Conservation (phyloP, 2,113 vertebrate genomes). For the Pongo pygmaeus region DNA sequence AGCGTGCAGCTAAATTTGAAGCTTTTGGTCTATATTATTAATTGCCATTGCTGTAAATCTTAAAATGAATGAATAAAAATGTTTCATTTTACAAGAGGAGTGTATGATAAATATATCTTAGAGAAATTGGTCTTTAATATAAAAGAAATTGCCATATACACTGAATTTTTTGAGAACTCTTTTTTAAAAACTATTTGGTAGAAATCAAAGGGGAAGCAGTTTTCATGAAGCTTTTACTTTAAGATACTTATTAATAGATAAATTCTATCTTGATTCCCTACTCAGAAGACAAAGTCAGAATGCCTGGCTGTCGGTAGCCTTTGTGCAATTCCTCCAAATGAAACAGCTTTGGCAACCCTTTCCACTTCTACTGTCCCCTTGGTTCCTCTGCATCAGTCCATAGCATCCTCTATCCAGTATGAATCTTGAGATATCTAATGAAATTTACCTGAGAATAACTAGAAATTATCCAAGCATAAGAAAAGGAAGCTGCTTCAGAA, state of each 20-base stretch:
- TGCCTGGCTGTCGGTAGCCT: neutral
- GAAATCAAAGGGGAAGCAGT: neutral
- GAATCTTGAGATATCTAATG: neutral
- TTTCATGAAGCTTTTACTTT: neutral
- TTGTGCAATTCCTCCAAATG: neutral
- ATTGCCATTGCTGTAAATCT: neutral
- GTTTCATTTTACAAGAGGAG: neutral
- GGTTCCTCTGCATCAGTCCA: neutral
- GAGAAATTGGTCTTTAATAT: neutral
- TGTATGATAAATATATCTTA: neutral
- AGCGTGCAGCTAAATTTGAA: neutral
- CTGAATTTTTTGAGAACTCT: neutral
- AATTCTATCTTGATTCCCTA: neutral
- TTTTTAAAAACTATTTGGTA: neutral
- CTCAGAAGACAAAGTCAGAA: neutral
- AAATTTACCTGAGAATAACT: neutral
- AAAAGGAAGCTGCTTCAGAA: neutral
- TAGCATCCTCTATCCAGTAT: neutral
- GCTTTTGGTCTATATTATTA: neutral
- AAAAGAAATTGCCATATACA: neutral
- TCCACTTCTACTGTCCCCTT: neutral
- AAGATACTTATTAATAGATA: neutral
- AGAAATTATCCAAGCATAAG: neutral
- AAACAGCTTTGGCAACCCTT: neutral
- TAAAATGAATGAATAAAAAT: conserved; percentile 10